Percentiles rank a stretch among this genome's conserved stretches.
These are phyloP conservation scores for Eciton burchellii DNA, from an alignment of 1,140 invertebrate species.

Conservation along the genomic window DNA sequence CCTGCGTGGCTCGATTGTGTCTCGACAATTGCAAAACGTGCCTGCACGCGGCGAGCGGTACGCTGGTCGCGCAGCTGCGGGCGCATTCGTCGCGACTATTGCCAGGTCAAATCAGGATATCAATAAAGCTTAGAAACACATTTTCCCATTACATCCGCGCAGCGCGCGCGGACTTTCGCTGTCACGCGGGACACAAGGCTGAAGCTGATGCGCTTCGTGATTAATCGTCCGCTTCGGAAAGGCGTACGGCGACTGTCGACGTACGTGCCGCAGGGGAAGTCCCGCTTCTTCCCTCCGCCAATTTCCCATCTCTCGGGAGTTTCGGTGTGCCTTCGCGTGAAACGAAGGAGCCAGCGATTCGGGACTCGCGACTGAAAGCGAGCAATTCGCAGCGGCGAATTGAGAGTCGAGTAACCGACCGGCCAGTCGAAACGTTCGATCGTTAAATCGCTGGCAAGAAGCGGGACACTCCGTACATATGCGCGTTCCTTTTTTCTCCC, in stretches of 20 bases:
- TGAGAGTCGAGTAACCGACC: no score
- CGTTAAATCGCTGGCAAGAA: not conserved
- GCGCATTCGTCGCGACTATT: slow-evolving; percentile 18
- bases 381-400: not conserved
- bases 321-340: no score
- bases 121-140: slow-evolving; percentile 30
- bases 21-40: slow-evolving; percentile 13
- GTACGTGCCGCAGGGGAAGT: not conserved
- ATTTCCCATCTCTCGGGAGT: no score
- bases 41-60: not conserved
- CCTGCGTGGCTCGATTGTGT: not conserved
- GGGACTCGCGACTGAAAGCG: no score
- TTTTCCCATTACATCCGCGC: slow-evolving; percentile 17
- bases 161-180: slow-evolving; percentile 23
- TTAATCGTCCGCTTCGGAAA: slow-evolving; percentile 3
- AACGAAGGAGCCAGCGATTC: not conserved
- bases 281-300: no score
- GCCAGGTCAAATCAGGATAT: slow-evolving; percentile 22
- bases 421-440: not conserved
- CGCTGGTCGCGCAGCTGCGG: not conserved
- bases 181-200: not conserved
- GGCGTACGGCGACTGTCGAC: no score
- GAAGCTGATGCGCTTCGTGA: not conserved
- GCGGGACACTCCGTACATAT: slow-evolving; percentile 12
- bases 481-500: slow-evolving; percentile 45